These are phyloP conservation scores for Sebastes taczanowskii DNA, from an alignment of 2,797 vertebrate genomes.

Conservation along the genomic window DNA sequence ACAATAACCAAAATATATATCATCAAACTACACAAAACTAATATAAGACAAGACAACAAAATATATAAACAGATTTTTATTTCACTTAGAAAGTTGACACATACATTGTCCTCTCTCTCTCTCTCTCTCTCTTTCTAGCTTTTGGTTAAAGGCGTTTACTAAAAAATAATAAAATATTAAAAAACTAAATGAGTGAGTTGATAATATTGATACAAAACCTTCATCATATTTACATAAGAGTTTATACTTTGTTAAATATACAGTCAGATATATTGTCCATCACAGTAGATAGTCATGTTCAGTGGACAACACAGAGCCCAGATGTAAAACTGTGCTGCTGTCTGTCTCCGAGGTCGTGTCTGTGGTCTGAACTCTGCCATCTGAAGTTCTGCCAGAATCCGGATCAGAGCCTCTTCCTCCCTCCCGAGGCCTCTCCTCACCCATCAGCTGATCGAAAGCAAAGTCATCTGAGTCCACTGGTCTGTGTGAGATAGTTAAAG, in stretches of 20 bases:
- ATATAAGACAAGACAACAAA: background rate
- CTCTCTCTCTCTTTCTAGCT: background rate
- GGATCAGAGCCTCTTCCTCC: slow-evolving; percentile 17
- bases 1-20: background rate
- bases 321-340: slow-evolving; percentile 57
- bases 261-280: slow-evolving; percentile 1
- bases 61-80: slow-evolving; percentile 39
- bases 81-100: background rate
- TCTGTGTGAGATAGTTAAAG: slow-evolving; percentile 44
- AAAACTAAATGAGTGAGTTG: background rate
- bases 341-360: slow-evolving; percentile 15
- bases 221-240: background rate
- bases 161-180: background rate
- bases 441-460: slow-evolving; percentile 41
- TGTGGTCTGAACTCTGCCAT: background rate
- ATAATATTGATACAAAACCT: slow-evolving; percentile 8
- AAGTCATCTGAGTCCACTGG: slow-evolving; percentile 39
- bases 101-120: too few species aligned
- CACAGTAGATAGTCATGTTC: slow-evolving; percentile 80
- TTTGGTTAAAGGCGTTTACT: background rate
- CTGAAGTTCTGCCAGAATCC: slow-evolving; percentile 4
- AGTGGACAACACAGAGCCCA: slow-evolving; percentile 73
- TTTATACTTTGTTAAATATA: background rate
- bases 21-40: background rate
- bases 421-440: background rate